Evolutionary conservation across 92 coral and sea anemone genomes (phyloP).

Genomic region (Siderastrea radians): DNA sequence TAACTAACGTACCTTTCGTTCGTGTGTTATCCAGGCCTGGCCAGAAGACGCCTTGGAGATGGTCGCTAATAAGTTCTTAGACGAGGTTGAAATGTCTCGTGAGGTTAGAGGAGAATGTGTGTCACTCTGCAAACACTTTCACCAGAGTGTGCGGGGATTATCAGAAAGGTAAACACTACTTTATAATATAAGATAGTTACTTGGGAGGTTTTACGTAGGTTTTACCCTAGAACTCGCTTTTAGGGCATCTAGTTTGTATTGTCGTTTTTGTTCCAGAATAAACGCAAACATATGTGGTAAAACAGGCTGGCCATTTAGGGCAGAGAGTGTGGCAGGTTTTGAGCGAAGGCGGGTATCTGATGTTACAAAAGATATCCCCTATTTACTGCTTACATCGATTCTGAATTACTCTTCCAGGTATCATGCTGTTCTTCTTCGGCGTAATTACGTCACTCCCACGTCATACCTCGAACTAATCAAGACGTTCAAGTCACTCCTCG

Average conservation of each 20-base stretch:
- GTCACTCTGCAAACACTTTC: slow-evolving; percentile 92
- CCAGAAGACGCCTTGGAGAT: slow-evolving; percentile 98
- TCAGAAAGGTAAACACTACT: slow-evolving; percentile 82
- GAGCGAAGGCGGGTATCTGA: too few relatives aligned
- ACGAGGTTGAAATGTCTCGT: slow-evolving; percentile 95
- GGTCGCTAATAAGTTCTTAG: slow-evolving; percentile 99
- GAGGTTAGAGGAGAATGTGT: slow-evolving; percentile 91
- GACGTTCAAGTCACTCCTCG: slow-evolving; percentile 94
- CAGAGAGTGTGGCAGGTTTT: too few relatives aligned
- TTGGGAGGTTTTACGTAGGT: too few relatives aligned
- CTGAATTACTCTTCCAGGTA: slow-evolving; percentile 53
- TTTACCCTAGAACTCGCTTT: too few relatives aligned
- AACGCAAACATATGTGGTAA: too few relatives aligned
- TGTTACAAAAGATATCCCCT: too few relatives aligned
- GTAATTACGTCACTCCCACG: slow-evolving; percentile 98
- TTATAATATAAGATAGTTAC: too few relatives aligned
- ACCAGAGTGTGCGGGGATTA: slow-evolving; percentile 88
- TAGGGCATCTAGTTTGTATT: too few relatives aligned
- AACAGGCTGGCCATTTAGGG: too few relatives aligned
- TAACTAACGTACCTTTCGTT: too few relatives aligned
- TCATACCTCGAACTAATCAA: slow-evolving; percentile 96
- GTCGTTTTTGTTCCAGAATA: too few relatives aligned
- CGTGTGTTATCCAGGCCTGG: slow-evolving; percentile 77
- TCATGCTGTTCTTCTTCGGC: slow-evolving; percentile 89
- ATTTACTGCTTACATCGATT: too few relatives aligned